Evolutionary conservation across 1,140 invertebrate species (phyloP), one percentile per base, ranked within the genome.

Genomic region (Oncopeltus fasciatus): DNA sequence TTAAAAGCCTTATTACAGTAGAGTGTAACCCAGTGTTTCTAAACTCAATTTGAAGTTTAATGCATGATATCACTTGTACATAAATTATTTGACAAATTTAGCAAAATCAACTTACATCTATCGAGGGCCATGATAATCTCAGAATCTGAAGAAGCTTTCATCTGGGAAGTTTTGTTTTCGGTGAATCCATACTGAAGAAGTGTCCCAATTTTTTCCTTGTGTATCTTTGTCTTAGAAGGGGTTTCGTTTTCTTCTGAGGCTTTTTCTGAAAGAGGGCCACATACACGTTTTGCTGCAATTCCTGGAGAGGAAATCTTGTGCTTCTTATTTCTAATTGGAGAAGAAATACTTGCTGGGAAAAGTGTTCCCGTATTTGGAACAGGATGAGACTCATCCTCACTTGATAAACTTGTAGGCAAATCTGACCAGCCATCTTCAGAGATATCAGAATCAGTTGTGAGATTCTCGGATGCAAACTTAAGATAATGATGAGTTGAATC

Each of bases 381-480:
- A 46, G 49, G 24, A 26, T 65, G 61, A 56, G 69, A 60, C 26
- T 72, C 70, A 64, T 74, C 70, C 29, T 71, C 70, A 33, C 63
- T 56, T 3, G 5, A 14, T n/a, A n/a, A n/a, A n/a, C n/a, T n/a
- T n/a, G 44, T n/a, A 3, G 49, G 18, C 38, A 86, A 73, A 18
- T 87, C 84, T 65, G 82, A 76, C 65, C 84, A 84, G 12, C 83
- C 83, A 67, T 87, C 84, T 58, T 83, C 82, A 1, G 80, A 81
- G 49, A 81, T 80, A 64, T 73, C 74, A 62, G 78, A 80, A 26
- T 73, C 78, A 21, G 76, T 81, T 9, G 75, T 83, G 61, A 56
- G 60, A 31, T 59, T 64, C 12, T 63, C 62, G 12, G 21, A 64
- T 2, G 60, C 57, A 18, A 64, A 62, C 4, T 20, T 63, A 62